These are phyloP conservation scores for Monodelphis domestica DNA, from an alignment of 2,797 vertebrate species.

Conservation along the genomic window DNA sequence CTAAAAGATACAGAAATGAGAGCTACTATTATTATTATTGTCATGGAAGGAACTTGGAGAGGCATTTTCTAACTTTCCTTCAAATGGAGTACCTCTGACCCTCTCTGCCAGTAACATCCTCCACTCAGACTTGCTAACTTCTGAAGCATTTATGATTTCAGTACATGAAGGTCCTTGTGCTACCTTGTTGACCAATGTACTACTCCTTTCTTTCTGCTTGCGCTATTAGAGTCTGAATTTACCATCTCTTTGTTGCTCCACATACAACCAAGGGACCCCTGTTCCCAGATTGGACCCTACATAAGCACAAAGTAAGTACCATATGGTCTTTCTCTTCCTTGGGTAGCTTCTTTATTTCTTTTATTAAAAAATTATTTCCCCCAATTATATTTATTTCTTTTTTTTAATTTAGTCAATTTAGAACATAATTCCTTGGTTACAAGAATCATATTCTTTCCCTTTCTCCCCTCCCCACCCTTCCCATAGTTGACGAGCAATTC, in stretches of 20 bases:
- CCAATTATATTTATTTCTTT: too few relatives aligned
- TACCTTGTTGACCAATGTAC: background rate
- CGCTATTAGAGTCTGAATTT: background rate
- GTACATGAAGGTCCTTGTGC: background rate
- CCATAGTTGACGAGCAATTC: too few relatives aligned
- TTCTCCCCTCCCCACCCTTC: too few relatives aligned
- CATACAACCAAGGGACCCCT: background rate
- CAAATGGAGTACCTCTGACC: background rate
- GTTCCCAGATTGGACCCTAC: background rate
- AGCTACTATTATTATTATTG: background rate
- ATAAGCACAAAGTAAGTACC: background rate
- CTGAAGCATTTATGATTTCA: background rate
- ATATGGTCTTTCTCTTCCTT: background rate
- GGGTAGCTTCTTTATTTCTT: too few relatives aligned
- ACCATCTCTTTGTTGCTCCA: background rate
- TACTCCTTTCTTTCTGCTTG: background rate
- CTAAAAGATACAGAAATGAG: background rate
- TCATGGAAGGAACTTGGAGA: background rate
- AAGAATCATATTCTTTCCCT: too few relatives aligned
- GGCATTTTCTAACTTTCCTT: background rate
- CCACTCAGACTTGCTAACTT: too few relatives aligned
- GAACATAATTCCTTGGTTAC: too few relatives aligned
- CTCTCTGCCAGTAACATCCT: background rate
- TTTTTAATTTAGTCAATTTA: too few relatives aligned
- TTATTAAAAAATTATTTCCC: too few relatives aligned